Evolutionary conservation across 2,888 invertebrate species (phyloP).

Genomic region (Linnaemya tessellans): DNA sequence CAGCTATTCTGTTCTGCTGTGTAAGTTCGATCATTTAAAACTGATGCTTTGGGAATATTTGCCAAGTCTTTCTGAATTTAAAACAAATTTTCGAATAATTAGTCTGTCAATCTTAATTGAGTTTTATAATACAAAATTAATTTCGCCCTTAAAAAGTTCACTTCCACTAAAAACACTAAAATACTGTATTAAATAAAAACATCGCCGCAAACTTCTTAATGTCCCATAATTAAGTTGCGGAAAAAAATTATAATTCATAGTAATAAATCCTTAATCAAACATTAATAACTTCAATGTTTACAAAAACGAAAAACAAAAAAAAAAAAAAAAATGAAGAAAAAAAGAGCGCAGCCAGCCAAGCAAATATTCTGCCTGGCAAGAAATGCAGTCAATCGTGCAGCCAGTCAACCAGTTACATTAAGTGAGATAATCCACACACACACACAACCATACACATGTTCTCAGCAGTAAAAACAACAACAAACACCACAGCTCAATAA

Average conservation of each 20-base stretch:
- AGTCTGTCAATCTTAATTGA: too few relatives aligned
- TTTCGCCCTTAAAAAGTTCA: too few relatives aligned
- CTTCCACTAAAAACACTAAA: too few relatives aligned
- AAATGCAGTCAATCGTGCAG: conserved; percentile 35
- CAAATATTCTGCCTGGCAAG: conserved; percentile 40
- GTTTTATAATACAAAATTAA: too few relatives aligned
- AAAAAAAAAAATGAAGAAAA: conserved; percentile 6
- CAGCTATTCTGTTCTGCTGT: too few relatives aligned
- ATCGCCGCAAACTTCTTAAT: conserved; percentile 18
- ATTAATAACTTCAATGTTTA: conserved; percentile 56
- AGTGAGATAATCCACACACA: conserved; percentile 55
- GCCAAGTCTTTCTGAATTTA: too few relatives aligned
- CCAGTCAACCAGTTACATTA: conserved; percentile 49
- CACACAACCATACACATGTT: neutral
- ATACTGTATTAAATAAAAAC: conserved; percentile 7
- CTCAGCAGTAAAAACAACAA: conserved; percentile 1
- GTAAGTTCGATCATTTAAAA: too few relatives aligned
- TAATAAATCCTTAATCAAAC: conserved; percentile 64
- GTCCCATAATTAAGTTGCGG: conserved; percentile 27
- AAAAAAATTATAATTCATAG: conserved; percentile 21
- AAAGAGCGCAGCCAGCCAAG: conserved; percentile 22
- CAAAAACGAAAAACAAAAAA: conserved; percentile 13
- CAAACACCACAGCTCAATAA: conserved; percentile 38
- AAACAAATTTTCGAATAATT: too few relatives aligned
- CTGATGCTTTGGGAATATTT: too few relatives aligned